Evolutionary conservation across 2,113 vertebrate genomes (phyloP).

Genomic region (Panthera tigris): DNA sequence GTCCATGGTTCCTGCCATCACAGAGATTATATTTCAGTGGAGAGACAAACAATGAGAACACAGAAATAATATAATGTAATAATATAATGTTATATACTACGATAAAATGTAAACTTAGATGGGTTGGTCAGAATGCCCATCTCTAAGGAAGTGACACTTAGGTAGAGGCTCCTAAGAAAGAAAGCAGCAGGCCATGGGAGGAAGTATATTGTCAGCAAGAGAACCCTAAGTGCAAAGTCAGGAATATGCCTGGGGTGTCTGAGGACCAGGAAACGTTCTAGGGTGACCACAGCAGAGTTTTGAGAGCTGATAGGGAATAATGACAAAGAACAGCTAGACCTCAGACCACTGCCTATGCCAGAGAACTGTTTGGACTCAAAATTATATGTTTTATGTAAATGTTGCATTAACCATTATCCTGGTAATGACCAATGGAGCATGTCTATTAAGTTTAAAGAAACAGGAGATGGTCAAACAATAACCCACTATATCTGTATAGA

Average conservation of each 20-base stretch:
- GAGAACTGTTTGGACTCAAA: background rate
- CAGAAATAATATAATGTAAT: background rate
- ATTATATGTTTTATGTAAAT: background rate
- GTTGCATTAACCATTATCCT: background rate
- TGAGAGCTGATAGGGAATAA: background rate
- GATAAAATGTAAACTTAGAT: background rate
- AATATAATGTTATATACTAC: background rate
- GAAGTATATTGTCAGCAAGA: background rate
- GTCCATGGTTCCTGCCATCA: background rate
- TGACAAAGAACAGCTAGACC: background rate
- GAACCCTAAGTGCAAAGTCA: background rate
- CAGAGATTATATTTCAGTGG: background rate
- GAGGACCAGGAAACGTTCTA: background rate
- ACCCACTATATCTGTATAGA: background rate
- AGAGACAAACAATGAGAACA: background rate
- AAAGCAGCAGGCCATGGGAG: background rate
- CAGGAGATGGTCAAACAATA: background rate
- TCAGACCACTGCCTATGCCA: background rate
- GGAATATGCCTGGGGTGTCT: background rate
- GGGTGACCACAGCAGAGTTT: background rate
- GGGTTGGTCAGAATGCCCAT: background rate
- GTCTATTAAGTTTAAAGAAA: conserved; percentile 6
- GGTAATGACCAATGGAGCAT: background rate
- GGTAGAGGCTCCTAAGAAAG: background rate
- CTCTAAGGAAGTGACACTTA: background rate